These are phyloP conservation scores for Luidia sarsii DNA, from an alignment of 53 echinoderm and acorn worm species.

Conservation along the genomic window DNA sequence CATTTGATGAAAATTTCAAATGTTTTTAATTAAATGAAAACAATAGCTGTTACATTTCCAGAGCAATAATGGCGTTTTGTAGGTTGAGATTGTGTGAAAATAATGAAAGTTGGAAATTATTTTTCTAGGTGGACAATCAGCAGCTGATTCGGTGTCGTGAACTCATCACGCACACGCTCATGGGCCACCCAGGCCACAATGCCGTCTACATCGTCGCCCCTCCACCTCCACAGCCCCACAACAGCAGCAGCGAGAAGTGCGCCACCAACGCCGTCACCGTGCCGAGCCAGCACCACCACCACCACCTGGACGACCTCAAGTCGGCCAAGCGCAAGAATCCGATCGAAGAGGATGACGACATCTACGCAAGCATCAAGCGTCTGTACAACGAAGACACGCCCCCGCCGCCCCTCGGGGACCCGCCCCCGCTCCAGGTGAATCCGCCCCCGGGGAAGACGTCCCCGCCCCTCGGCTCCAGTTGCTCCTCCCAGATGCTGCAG, in stretches of 20 bases:
- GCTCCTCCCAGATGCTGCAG: conserved; percentile 68
- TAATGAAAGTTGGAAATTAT: not conserved
- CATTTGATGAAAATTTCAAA: no score
- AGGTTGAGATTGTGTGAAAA: not conserved
- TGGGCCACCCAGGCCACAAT: conserved; percentile 72
- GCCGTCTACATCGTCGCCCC: conserved; percentile 65
- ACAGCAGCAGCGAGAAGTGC: conserved; percentile 30
- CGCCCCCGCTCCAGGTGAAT: conserved; percentile 4
- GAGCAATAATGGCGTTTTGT: no score
- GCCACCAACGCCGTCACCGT: not conserved
- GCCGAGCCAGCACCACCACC: not conserved
- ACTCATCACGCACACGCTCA: conserved; percentile 73
- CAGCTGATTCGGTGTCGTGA: conserved; percentile 93
- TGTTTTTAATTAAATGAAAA: no score
- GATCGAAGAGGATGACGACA: conserved; percentile 64
- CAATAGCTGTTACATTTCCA: no score
- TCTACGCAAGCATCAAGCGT: conserved; percentile 90
- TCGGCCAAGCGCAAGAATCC: conserved; percentile 83
- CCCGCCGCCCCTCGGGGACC: conserved; percentile 18
- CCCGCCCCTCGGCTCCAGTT: conserved; percentile 66
- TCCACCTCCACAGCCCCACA: conserved; percentile 38
- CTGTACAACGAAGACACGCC: conserved; percentile 86
- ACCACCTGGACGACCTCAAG: conserved; percentile 26
- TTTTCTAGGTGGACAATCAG: conserved; percentile 83
- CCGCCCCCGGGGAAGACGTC: conserved; percentile 33